Evolutionary conservation across 2,797 vertebrate species (phyloP).

Genomic region (Rhynchonycteris naso): DNA sequence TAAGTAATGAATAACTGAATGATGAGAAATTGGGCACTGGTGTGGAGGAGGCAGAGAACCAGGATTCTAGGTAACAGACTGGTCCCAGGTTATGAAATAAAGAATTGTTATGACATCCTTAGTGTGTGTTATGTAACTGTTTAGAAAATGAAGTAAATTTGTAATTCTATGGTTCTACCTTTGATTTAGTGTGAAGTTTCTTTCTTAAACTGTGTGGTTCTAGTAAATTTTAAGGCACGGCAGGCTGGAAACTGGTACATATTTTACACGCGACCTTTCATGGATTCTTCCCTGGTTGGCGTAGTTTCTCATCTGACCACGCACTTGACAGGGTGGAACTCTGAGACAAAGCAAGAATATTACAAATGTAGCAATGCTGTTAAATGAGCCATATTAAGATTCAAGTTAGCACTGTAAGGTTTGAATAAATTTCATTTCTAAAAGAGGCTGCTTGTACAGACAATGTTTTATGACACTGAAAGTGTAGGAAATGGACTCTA

Average conservation of each 20-base stretch:
- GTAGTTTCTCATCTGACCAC: conserved; percentile 7
- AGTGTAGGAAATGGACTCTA: not conserved
- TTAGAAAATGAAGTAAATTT: not conserved
- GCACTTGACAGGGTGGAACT: conserved; percentile 29
- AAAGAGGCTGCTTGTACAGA: not conserved
- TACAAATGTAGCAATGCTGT: not conserved
- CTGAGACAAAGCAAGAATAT: conserved; percentile 15
- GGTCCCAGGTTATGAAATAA: not conserved
- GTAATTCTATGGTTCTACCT: not conserved
- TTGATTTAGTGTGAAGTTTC: conserved; percentile 29
- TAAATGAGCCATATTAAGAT: not conserved
- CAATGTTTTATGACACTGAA: not conserved
- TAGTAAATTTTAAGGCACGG: conserved; percentile 47
- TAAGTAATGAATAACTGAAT: not conserved
- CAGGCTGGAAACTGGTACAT: conserved; percentile 38
- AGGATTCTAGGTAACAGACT: not conserved
- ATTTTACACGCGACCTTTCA: conserved; percentile 56
- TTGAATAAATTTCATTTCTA: not conserved
- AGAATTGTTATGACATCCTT: not conserved
- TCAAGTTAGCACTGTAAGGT: not conserved
- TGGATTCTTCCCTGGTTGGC: not conserved
- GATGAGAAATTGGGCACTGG: not conserved
- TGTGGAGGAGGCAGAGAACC: not conserved
- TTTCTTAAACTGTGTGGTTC: not conserved
- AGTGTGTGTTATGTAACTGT: not conserved